A percentile compares a stretch with the other conserved stretches of the same genome.
phyloP scores from a whole-genome alignment of 2,113 vertebrate genomes.

The Chaetodon trifascialis region DNA sequence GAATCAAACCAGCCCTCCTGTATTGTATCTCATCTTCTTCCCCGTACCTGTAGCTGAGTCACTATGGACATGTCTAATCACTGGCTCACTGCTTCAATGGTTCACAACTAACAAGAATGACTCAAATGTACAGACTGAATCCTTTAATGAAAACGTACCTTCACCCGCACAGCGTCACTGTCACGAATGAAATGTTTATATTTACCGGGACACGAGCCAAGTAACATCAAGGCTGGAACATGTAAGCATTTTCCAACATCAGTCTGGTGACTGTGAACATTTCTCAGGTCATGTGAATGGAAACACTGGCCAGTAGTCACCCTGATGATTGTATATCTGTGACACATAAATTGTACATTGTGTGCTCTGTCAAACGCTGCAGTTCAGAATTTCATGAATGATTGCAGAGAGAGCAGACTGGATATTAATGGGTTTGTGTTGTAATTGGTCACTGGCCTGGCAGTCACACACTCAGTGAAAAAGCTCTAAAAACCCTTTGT shows the following conservation, averaged over 20 bases:
- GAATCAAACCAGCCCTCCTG: background rate
- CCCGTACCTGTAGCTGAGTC: background rate
- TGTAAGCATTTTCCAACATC: background rate
- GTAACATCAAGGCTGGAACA: background rate
- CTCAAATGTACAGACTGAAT: background rate
- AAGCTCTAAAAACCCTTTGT: too few relatives aligned
- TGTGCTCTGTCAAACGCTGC: background rate
- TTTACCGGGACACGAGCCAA: background rate
- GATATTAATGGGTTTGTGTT: background rate
- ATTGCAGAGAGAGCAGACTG: background rate
- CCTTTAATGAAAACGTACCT: background rate
- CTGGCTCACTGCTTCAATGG: background rate
- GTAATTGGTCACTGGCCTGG: background rate
- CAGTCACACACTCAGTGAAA: too few relatives aligned
- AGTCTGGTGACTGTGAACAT: background rate
- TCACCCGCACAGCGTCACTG: background rate
- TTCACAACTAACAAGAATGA: too few relatives aligned
- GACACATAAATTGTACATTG: slow-evolving; percentile 9
- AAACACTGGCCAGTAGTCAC: background rate
- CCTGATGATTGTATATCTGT: background rate
- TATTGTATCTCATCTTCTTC: background rate
- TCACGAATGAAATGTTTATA: background rate
- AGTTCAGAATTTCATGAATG: background rate
- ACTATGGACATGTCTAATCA: background rate
- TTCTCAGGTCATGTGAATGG: slow-evolving; percentile 14